Percentiles rank a stretch among this genome's conserved stretches.
These are phyloP conservation scores for Dissostichus mawsoni DNA, from an alignment of 2,113 vertebrate genomes.

Conservation along the genomic window DNA sequence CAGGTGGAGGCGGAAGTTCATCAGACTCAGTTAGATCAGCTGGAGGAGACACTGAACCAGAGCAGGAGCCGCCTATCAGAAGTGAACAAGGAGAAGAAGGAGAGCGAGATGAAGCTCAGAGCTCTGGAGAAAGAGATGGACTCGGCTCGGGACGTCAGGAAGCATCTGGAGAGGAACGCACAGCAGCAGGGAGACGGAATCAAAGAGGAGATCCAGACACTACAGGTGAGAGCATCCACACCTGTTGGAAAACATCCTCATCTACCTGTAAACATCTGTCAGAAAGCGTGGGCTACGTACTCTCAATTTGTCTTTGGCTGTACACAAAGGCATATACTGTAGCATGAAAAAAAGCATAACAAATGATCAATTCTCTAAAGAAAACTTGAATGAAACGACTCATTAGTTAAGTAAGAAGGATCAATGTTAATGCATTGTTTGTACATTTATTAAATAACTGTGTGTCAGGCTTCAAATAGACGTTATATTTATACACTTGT, in stretches of 20 bases:
- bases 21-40: conserved; percentile 82
- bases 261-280: not conserved
- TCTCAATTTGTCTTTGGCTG: not conserved
- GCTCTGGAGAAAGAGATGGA: conserved; percentile 87
- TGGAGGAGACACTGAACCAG: conserved; percentile 87
- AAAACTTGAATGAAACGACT: too few species aligned
- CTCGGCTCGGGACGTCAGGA: conserved; percentile 77
- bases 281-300: not conserved
- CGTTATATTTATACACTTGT: not conserved
- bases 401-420: not conserved
- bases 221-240: conserved; percentile 85
- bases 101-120: conserved; percentile 84
- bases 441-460: not conserved
- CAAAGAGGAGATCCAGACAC: conserved; percentile 83
- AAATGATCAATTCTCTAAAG: too few species aligned
- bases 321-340: not conserved
- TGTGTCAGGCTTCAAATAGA: not conserved
- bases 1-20: conserved; percentile 87
- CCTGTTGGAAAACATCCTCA: not conserved
- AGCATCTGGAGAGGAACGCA: conserved; percentile 86
- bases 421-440: not conserved
- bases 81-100: conserved; percentile 85
- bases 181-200: conserved; percentile 82
- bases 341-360: too few species aligned
- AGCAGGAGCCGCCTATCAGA: conserved; percentile 82